Base-by-base conservation (phyloP, 2,888 invertebrate species). In the Leistus spinibarbis region DNA sequence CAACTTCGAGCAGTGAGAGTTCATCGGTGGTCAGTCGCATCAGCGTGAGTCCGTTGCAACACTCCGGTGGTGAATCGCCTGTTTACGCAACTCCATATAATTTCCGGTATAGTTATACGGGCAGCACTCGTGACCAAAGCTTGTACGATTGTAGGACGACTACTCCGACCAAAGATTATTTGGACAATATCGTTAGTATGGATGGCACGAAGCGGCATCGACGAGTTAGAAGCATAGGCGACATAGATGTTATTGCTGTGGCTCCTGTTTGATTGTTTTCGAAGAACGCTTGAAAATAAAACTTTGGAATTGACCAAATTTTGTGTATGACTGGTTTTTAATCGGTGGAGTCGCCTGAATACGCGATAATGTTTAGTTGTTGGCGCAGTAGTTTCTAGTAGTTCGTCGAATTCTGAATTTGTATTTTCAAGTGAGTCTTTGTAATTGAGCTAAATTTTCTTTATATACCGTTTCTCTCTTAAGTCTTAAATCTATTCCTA, bases 211-310 rank as follows among this genome's bases (percentile, higher is more conserved):
- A 90, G 65, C 82, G 84, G 71, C 91, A 91, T 79, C 86, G 92
- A 17, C 87, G 92, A 13, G 92, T 92, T 53, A 91, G 92, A 81
- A 92, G 92, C 81, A 93, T 93, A 79, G 92, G 93, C 2, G 93
- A 93, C 83, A 93, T 93, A 80, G 92, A 93, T 82, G 89, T 89
- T 16, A 83, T 86, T 63, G 85, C 86, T 54, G 84, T 86, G 17
- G 84, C 86, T 27, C 86, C 86, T n/a, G 67, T 73, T 23, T 73
- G 60, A 62, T 73, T 73, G 19, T 67, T 56, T 74, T 60, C n/a
- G n/a, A n/a, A 40, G 40, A 40, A 40, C 40, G 40, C 40, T 40
- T 40, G 40, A 40, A 40, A 40, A 40, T 40, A 13, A 10, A 40
- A 40, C 7, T 40, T 10, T 40, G 40, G 40, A 40, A 40, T 40